Percentiles rank a stretch among this genome's conserved stretches.
Evolutionary conservation across 2,113 vertebrate species (phyloP).

Genomic region (Odontophorus gujanensis): DNA sequence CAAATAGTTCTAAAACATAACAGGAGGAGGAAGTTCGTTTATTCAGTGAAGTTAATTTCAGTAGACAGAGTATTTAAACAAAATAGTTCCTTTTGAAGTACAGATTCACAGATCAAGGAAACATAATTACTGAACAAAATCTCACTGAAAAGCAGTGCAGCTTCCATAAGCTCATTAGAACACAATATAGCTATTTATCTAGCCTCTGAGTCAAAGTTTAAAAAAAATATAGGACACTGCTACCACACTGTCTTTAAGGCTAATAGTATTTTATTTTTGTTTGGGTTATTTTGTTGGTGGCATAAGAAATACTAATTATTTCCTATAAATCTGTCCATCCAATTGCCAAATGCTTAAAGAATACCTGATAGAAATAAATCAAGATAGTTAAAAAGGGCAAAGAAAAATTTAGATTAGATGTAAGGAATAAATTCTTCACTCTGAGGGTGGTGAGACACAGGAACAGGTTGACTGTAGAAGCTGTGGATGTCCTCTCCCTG

Average conservation of each 20-base stretch:
- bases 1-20: slow-evolving; percentile 11
- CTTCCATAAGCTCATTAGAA: slow-evolving; percentile 32
- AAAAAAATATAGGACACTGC: background rate
- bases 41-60: slow-evolving; percentile 12
- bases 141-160: slow-evolving; percentile 10
- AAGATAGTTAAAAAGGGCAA: background rate
- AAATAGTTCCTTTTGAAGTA: slow-evolving; percentile 63
- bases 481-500: too few relatives aligned
- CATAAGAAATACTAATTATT: background rate
- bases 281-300: background rate
- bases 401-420: background rate
- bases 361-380: background rate
- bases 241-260: background rate
- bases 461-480: background rate
- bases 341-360: background rate
- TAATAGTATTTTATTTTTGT: background rate
- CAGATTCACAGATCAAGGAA: slow-evolving; percentile 65
- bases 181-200: slow-evolving; percentile 16
- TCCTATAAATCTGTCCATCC: background rate
- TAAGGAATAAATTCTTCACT: background rate
- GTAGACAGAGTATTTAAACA: slow-evolving; percentile 46
- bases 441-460: background rate
- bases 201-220: slow-evolving; percentile 4
- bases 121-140: slow-evolving; percentile 49
- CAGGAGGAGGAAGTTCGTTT: background rate